Base-by-base conservation (phyloP, 1,140 invertebrate genomes). In the Plectus sambesii region DNA sequence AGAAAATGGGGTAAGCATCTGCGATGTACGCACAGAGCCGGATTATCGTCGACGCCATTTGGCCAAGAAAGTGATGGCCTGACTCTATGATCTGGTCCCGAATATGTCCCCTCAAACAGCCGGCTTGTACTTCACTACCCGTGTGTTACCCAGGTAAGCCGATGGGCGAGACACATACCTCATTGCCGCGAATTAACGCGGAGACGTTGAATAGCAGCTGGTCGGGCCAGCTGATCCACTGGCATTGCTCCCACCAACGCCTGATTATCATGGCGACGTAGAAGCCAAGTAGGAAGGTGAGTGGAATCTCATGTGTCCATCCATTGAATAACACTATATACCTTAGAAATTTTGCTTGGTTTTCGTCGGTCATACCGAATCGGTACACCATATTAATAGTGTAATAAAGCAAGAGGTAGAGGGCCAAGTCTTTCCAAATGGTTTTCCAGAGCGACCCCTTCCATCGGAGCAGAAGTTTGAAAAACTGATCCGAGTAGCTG, bases 251-350 rank as follows among this genome's bases (percentile, higher is more conserved):
- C 61, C 61, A 63, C 61, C 61, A 63, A 12, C 62, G 44, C 19
- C 42, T 40, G n/a, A 63, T 58, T 24, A 61, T 56, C 46, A 63
- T 47, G 4, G 61, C 58, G n/a, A 63, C 61, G 41, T 63, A 63
- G 46, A 63, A 63, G 19, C 62, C 62, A 15, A 62, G 56, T 2
- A 63, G 49, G 46, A 63, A 63, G 4, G 61, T 57, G 25, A 63
- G 45, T 5, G 62, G 62, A 25, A 63, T 63, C 24, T 57, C 47
- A 27, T 57, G 50, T 2, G 56, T 58, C 47, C 47, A 58, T 9
- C 42, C 48, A 42, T 58, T 51, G 42, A 58, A 60, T 19, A 58
- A 20, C 26, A 54, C 40, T 15, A 56, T 42, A 38, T 55, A 56
- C 35, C 51, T 48, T 47, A 56, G 37, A 37, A 56, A 56, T 27